Evolutionary conservation across 1,140 invertebrate genomes (phyloP).

Genomic region (Psilanteris sp.): DNA sequence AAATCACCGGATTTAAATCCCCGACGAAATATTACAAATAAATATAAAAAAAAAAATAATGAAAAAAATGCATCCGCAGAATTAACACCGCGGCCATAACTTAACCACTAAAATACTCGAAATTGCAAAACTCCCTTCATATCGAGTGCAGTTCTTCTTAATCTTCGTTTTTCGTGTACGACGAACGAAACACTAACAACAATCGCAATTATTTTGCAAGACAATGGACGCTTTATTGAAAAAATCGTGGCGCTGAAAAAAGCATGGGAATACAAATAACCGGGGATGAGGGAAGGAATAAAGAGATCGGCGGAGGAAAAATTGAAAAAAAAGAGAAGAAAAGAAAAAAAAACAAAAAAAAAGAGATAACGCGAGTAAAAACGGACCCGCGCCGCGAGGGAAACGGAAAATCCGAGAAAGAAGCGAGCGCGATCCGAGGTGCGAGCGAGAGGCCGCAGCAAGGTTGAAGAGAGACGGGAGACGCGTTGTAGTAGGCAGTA

Average conservation of each 20-base stretch:
- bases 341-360: too few species aligned
- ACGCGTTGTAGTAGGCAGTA: constrained; percentile 76
- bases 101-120: too few species aligned
- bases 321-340: too few species aligned
- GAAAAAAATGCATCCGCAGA: too few species aligned
- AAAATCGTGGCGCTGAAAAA: constrained; percentile 15
- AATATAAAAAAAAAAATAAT: too few species aligned
- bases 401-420: constrained; percentile 27
- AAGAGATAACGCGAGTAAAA: constrained; percentile 28
- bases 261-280: constrained; percentile 8
- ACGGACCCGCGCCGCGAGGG: constrained; percentile 6
- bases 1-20: too few species aligned
- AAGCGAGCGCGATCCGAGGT: constrained; percentile 25
- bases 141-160: too few species aligned
- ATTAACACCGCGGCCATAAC: too few species aligned
- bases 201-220: constrained; percentile 35
- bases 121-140: too few species aligned
- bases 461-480: constrained; percentile 11
- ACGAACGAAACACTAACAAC: constrained; percentile 26
- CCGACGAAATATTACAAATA: too few species aligned
- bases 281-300: constrained; percentile 4
- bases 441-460: constrained; percentile 64
- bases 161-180: too few species aligned
- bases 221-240: constrained; percentile 43
- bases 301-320: constrained; percentile 20